These are phyloP conservation scores for Alouatta palliata DNA, from an alignment of 2,113 vertebrate genomes.

Conservation along the genomic window DNA sequence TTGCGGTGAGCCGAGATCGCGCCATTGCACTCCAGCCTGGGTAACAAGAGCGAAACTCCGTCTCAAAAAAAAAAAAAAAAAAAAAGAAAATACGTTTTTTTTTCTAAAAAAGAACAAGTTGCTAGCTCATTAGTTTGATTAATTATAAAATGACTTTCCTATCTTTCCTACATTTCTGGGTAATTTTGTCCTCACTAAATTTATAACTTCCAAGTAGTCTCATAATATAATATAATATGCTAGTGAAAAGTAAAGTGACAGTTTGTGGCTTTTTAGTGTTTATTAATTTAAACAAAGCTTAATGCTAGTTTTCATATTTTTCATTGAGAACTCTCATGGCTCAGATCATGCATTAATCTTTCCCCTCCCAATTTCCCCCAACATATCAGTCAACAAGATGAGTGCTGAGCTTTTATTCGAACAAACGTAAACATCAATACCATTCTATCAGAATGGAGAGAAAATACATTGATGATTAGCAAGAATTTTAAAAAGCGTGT, in stretches of 20 bases:
- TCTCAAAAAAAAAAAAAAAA: too few species aligned
- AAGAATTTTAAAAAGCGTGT: not conserved
- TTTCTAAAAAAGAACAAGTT: not conserved
- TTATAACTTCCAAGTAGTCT: not conserved
- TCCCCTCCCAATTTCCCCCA: not conserved
- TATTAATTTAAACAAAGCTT: not conserved
- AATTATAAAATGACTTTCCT: not conserved
- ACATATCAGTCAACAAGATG: not conserved
- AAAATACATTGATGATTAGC: not conserved
- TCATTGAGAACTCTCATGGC: not conserved
- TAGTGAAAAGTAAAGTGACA: not conserved
- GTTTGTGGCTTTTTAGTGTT: not conserved
- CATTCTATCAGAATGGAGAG: not conserved
- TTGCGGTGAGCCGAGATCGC: too few species aligned
- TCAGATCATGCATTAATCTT: not conserved
- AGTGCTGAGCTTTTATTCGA: not conserved
- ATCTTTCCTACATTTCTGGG: not conserved
- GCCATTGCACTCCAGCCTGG: too few species aligned
- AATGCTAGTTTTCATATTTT: not conserved
- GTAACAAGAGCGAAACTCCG: too few species aligned
- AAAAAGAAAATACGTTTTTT: not conserved
- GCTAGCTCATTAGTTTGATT: not conserved
- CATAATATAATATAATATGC: not conserved
- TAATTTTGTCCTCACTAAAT: not conserved
- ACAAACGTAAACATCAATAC: not conserved